Percentiles rank a stretch among this genome's conserved stretches.
phyloP scores from a whole-genome alignment of 2,113 vertebrate species.

The Trichomycterus rosablanca region DNA sequence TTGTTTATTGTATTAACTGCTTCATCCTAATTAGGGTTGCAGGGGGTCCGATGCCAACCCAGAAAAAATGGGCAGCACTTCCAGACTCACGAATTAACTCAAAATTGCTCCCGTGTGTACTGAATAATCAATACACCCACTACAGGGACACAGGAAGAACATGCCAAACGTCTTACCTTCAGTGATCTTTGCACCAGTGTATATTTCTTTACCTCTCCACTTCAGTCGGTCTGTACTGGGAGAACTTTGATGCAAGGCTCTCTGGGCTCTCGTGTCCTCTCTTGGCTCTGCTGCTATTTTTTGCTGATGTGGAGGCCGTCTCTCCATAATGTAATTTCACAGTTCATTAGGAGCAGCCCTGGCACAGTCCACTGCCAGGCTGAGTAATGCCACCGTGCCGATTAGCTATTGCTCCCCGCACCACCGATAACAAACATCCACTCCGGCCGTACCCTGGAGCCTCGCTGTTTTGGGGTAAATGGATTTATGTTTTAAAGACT shows the following conservation, averaged over 20 bases:
- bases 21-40: no score
- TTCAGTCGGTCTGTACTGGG: conserved; percentile 7
- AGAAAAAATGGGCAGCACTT: no score
- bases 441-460: conserved; percentile 1
- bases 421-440: conserved; percentile 21
- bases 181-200: no score
- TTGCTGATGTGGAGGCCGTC: conserved; percentile 50
- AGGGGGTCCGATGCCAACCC: no score
- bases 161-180: no score
- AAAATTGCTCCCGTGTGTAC: no score
- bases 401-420: conserved; percentile 35
- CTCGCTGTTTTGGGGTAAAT: neutral
- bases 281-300: conserved; percentile 43
- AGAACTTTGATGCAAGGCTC: conserved; percentile 46
- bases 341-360: conserved; percentile 62
- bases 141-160: no score
- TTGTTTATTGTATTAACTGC: no score
- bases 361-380: conserved; percentile 49
- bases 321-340: conserved; percentile 66
- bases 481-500: neutral
- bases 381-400: conserved; percentile 51
- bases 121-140: no score
- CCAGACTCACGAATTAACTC: neutral
- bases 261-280: conserved; percentile 49
- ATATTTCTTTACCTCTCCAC: neutral